Base-by-base conservation (phyloP, 2,888 invertebrate genomes). In the Thecocarcelia acutangulata region DNA sequence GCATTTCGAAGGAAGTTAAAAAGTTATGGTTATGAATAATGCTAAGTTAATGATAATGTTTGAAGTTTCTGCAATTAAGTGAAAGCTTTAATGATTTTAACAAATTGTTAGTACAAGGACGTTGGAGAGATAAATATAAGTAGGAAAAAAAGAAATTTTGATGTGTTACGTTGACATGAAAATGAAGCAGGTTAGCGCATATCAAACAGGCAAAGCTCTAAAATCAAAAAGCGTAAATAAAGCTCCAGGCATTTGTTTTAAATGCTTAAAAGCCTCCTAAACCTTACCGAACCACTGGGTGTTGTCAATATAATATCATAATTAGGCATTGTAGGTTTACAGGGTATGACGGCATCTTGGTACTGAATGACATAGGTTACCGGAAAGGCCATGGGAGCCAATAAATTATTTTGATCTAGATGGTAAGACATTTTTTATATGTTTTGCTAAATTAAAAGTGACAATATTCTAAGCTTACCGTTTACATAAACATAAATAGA, bases 311-410 rank as follows among this genome's bases (percentile, higher is more conserved):
- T 83, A 0, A 94, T 93, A 17, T 91, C 88, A 1, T 93, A 90
- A 75, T 92, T 89, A 1, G 94, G 94, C 58, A 93, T 92, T 1
- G 94, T 93, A 5, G 94, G 94, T 58, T 93, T 92, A 86, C 95
- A 95, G 21, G 94, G 94, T 84, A 95, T 92, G 0, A 92, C 86
- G 0, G 91, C 90, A 21, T 90, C 87, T 81, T 91, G 90, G 81
- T 92, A 92, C 50, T 92, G 92, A 2, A 85, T 85, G 0, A 89
- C 91, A 3, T 89, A 89, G 12, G 90, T 85, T 0, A 90, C 84
- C 1, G 86, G 87, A 6, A 88, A 88, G 2, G 75, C 61, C 12
- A 84, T 82, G 13, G 90, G 87, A 5, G 91, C 92, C 66, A 93
- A 89, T n/a, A 92, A 88, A 80, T 90, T 89, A 0, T 88, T 80